phyloP scores from a whole-genome alignment of 35 echinoderm and acorn worm species.

The Heliocidaris erythrogramma region DNA sequence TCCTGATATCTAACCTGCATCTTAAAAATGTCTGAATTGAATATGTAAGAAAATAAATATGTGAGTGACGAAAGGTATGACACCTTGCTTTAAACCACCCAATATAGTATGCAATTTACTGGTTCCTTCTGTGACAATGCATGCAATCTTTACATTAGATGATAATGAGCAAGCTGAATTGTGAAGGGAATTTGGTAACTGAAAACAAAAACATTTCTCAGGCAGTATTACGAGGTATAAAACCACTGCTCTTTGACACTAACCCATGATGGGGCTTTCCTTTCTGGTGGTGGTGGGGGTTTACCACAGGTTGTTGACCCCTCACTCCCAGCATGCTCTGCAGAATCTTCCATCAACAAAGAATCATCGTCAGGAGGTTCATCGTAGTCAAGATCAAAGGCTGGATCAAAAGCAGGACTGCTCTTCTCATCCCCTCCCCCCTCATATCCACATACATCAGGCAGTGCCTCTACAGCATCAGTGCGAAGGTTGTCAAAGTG shows the following conservation, averaged over 20 bases:
- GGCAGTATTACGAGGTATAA: neutral
- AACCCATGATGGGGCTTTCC: slow-evolving; percentile 37
- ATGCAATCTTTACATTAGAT: neutral
- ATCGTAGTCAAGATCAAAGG: slow-evolving; percentile 58
- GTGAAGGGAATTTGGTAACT: neutral
- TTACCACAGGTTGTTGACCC: slow-evolving; percentile 10
- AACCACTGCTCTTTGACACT: neutral
- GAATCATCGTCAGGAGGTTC: slow-evolving; percentile 63
- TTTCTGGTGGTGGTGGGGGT: slow-evolving; percentile 37
- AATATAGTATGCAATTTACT: too few species aligned
- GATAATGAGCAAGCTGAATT: neutral
- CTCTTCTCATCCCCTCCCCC: slow-evolving; percentile 48
- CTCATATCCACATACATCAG: slow-evolving; percentile 26
- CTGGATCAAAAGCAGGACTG: slow-evolving; percentile 27
- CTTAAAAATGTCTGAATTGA: too few species aligned
- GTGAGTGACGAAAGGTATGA: too few species aligned
- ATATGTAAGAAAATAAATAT: too few species aligned
- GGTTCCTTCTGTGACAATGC: neutral
- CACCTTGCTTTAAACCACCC: too few species aligned
- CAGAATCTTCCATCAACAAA: slow-evolving; percentile 56
- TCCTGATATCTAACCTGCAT: neutral
- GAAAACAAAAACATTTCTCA: neutral
- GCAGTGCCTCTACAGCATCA: neutral
- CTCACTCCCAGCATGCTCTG: neutral
- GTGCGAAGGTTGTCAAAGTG: slow-evolving; percentile 22